These are phyloP conservation scores for Varanus salvator DNA, from an alignment of 2,113 vertebrate species.

Conservation along the genomic window DNA sequence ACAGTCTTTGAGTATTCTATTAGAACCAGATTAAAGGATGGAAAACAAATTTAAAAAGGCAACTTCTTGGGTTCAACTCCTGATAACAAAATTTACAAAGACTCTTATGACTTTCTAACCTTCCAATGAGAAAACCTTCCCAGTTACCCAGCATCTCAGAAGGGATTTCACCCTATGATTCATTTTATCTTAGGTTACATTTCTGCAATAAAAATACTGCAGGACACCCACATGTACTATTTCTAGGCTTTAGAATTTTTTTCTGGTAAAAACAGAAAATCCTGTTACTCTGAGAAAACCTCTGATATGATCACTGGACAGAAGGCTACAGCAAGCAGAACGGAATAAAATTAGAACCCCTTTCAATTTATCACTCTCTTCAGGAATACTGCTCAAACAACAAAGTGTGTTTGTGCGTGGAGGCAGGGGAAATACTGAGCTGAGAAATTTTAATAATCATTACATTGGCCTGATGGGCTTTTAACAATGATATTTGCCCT, in stretches of 20 bases:
- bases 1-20: background rate
- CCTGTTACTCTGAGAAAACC: background rate
- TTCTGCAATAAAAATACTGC: background rate
- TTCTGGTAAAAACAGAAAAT: background rate
- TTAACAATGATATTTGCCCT: constrained; percentile 10
- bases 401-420: background rate
- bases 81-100: background rate
- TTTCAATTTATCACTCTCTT: constrained; percentile 26
- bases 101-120: background rate
- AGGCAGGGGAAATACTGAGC: background rate
- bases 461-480: constrained; percentile 5
- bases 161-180: background rate
- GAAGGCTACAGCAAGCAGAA: constrained; percentile 14
- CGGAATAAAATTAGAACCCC: constrained; percentile 24
- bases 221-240: background rate
- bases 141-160: background rate
- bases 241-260: background rate
- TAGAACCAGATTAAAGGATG: background rate
- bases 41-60: background rate
- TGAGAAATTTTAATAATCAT: constrained; percentile 26
- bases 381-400: constrained; percentile 13
- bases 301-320: constrained; percentile 7
- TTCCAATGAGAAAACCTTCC: background rate
- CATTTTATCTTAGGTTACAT: background rate
- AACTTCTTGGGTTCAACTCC: background rate